These are phyloP conservation scores for Chelmon rostratus DNA, from an alignment of 2,797 vertebrate genomes.

Conservation along the genomic window DNA sequence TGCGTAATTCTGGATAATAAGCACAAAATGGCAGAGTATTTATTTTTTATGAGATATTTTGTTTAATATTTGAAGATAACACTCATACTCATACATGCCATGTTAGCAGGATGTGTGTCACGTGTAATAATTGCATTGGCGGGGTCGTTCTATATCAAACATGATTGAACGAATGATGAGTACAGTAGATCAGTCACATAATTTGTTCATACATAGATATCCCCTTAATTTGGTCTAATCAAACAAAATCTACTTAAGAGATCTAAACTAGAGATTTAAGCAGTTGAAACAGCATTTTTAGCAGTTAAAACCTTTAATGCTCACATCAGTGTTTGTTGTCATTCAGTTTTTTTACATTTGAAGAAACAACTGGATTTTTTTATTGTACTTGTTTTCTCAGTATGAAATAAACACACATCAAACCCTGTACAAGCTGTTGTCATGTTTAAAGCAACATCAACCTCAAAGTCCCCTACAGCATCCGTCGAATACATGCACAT, in stretches of 20 bases:
- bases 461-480: background rate
- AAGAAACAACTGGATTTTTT: conserved; percentile 10
- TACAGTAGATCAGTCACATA: background rate
- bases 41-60: conserved; percentile 9
- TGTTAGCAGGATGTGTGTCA: background rate
- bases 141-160: background rate
- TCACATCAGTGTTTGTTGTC: background rate
- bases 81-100: background rate
- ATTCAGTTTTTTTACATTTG: conserved; percentile 15
- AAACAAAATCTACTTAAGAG: background rate
- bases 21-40: background rate
- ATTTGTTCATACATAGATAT: background rate
- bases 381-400: conserved; percentile 17
- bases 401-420: conserved; percentile 49
- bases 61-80: background rate
- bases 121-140: background rate
- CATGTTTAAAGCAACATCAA: background rate
- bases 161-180: background rate
- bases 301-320: background rate
- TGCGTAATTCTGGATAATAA: background rate
- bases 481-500: background rate
- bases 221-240: background rate
- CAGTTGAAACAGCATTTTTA: background rate
- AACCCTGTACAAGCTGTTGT: conserved; percentile 7
- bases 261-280: background rate